phyloP scores from a whole-genome alignment of 2,888 invertebrate species.

The Syrista parreyssii region DNA sequence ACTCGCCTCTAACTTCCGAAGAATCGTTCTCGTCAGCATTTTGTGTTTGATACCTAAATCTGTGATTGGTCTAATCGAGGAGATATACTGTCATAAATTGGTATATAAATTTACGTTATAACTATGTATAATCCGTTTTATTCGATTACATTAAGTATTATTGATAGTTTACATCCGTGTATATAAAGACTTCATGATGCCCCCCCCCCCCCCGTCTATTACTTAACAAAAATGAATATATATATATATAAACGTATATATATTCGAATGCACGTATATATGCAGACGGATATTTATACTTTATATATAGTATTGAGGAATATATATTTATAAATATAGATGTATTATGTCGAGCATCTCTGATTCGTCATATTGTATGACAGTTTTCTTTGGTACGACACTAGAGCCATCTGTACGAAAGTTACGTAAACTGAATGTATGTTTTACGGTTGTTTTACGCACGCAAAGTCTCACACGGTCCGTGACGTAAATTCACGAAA shows the following conservation, averaged over 20 bases:
- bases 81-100: neutral
- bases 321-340: neutral
- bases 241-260: neutral
- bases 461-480: neutral
- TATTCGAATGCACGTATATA: neutral
- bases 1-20: neutral
- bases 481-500: neutral
- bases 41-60: neutral
- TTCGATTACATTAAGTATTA: conserved; percentile 5
- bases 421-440: neutral
- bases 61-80: neutral
- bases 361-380: neutral
- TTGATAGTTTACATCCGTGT: neutral
- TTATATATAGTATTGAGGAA: neutral
- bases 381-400: neutral
- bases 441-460: neutral
- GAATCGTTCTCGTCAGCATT: neutral
- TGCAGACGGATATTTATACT: too few species aligned
- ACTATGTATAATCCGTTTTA: neutral
- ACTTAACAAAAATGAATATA: neutral
- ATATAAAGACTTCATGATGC: neutral
- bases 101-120: neutral
- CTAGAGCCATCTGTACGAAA: neutral
- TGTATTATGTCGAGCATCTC: neutral
- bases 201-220: neutral